Evolutionary conservation across 2,113 vertebrate species (phyloP).

Genomic region (Lepus timidus): DNA sequence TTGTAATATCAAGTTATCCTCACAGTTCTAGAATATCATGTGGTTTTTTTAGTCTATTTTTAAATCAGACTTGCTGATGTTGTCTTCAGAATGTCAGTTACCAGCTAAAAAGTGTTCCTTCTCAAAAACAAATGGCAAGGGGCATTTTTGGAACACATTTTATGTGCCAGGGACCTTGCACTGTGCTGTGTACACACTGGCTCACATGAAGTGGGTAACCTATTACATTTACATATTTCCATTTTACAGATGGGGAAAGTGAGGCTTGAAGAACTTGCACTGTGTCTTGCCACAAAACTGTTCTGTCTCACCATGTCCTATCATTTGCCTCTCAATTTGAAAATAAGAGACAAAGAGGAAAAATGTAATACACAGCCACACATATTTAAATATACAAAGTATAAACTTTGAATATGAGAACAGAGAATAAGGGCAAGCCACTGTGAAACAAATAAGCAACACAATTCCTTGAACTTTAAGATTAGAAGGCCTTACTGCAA

Average conservation of each 20-base stretch:
- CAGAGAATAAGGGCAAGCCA: neutral
- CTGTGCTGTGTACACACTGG: neutral
- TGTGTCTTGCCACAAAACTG: neutral
- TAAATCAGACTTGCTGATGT: neutral
- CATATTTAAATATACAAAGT: neutral
- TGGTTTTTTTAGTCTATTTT: neutral
- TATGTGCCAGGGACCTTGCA: neutral
- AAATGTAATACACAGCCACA: neutral
- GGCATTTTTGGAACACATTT: neutral
- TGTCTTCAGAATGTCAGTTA: neutral
- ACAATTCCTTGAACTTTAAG: neutral
- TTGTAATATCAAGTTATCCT: neutral
- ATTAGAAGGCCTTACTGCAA: neutral
- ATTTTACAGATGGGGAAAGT: too few species aligned
- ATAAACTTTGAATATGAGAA: neutral
- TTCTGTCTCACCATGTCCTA: neutral
- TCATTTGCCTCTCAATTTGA: neutral
- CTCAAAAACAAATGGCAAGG: neutral
- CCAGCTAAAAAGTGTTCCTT: neutral
- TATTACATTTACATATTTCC: neutral
- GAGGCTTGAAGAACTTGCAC: neutral
- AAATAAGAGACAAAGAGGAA: neutral
- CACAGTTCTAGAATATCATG: neutral
- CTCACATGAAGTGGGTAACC: neutral
- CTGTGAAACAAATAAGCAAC: neutral